Evolutionary conservation across 2,888 invertebrate genomes (phyloP).

Genomic region (Conistra vaccinii): DNA sequence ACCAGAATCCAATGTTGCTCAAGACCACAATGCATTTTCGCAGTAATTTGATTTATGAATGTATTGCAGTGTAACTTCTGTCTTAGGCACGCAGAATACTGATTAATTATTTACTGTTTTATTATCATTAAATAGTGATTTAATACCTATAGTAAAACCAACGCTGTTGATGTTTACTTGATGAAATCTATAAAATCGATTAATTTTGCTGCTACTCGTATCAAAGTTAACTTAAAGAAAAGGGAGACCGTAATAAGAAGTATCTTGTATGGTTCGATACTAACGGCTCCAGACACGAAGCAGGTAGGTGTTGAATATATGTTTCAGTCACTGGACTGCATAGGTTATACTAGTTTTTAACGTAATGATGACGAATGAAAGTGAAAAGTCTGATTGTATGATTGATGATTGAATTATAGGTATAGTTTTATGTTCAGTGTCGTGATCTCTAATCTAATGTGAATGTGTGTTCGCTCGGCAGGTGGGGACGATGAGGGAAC

Average conservation of each 20-base stretch:
- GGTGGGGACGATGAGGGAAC: conserved; percentile 93
- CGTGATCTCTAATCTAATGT: conserved; percentile 57
- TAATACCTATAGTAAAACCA: not conserved
- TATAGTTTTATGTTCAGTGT: conserved; percentile 33
- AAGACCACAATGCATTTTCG: conserved; percentile 32
- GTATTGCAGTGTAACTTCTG: conserved; percentile 6
- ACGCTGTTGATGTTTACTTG: not conserved
- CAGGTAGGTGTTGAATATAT: conserved; percentile 22
- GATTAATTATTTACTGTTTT: not conserved
- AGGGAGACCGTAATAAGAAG: conserved; percentile 3
- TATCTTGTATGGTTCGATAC: conserved; percentile 5
- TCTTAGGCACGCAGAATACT: not conserved
- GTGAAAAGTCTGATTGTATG: conserved; percentile 55
- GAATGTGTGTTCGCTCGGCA: conserved; percentile 71
- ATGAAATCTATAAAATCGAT: not conserved
- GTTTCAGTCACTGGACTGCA: conserved; percentile 34
- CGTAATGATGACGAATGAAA: conserved; percentile 60
- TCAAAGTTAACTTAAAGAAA: not conserved
- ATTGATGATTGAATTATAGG: conserved; percentile 33
- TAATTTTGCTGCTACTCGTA: not conserved
- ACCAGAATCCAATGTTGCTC: conserved; percentile 37
- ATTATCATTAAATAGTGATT: not conserved
- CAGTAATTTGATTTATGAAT: conserved; percentile 29
- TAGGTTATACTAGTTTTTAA: conserved; percentile 39
- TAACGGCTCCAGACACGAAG: conserved; percentile 19